phyloP scores from a whole-genome alignment of 2,113 vertebrate species.

The Oncorhynchus gorbuscha region DNA sequence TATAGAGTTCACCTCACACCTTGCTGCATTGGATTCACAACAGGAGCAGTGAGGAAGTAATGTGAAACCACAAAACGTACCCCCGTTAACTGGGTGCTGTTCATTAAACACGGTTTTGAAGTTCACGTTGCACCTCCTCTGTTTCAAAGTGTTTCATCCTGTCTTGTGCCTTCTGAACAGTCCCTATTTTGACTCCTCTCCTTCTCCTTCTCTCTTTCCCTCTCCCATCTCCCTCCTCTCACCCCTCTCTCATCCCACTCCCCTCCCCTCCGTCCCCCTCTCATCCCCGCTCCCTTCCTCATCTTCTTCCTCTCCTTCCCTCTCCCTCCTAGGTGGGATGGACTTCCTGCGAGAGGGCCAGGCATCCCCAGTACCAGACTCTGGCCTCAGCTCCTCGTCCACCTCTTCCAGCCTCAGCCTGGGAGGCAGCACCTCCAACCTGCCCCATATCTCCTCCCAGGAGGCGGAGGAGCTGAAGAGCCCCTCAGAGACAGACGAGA shows the following conservation, averaged over 20 bases:
- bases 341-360: conserved; percentile 93
- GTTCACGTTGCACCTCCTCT: no score
- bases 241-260: not conserved
- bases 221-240: not conserved
- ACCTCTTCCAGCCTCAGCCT: conserved; percentile 96
- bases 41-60: no score
- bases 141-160: not conserved
- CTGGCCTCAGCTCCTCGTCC: conserved; percentile 91
- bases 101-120: no score
- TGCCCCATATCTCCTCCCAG: conserved; percentile 88
- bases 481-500: conserved; percentile 81
- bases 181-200: not conserved
- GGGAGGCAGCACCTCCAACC: conserved; percentile 88
- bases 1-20: no score
- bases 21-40: no score
- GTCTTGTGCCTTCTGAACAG: not conserved
- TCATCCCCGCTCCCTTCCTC: not conserved
- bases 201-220: not conserved
- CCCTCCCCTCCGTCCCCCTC: no score
- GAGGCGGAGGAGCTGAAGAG: conserved; percentile 85
- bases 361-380: conserved; percentile 90
- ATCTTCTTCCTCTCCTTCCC: conserved; percentile 8
- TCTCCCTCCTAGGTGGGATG: conserved; percentile 74
- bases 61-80: no score
- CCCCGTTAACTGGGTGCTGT: no score